Base-by-base conservation (phyloP, 1,140 invertebrate genomes). In the Forficula auricularia region DNA sequence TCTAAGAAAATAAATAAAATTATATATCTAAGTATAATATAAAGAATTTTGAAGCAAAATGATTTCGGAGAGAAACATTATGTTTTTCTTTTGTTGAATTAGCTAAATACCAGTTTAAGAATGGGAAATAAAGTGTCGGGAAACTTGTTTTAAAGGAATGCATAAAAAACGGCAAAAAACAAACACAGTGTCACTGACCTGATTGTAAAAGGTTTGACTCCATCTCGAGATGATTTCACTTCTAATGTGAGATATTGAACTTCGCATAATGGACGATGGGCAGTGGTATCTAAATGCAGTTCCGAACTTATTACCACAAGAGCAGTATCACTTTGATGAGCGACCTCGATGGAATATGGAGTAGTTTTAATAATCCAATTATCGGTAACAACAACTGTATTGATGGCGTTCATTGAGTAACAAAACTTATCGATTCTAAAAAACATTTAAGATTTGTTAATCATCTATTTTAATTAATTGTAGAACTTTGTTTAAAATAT, bases 361-460 rank as follows among this genome's bases (percentile, higher is more conserved):
- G 75, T 67, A 2, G 85, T 72, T 64, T 87, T 86, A 18, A 92
- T 73, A n/a, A 92, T 73, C 85, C 86, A 92, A 50, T 78, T 85
- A 52, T 85, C 76, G 1, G 84, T 89, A 3, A 77, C 79, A 48
- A 88, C 68, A 22, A 87, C 63, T 52, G 73, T 73, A 38, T 67
- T 72, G 18, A 82, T 65, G 3, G 73, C 69, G 57, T 72, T 81
- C 37, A 73, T 67, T 38, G 74, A 67, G 44, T 84, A 73, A 15
- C 67, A 71, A 44, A 85, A 72, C 62, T 86, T 87, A 52, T 85
- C 77, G 46, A 79, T 61, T 47, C 78, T 79, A 56, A n/a, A 38
- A 68, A 67, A 46, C 55, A 49, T 40, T 42, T 45, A 47, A 47
- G 48, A 45, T 10, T 43, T 36, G 38, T 48, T 15, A 44, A 19